Evolutionary conservation across 2,113 vertebrate genomes (phyloP), one percentile per base, ranked within the genome.

Genomic region (Percopsis transmontana): DNA sequence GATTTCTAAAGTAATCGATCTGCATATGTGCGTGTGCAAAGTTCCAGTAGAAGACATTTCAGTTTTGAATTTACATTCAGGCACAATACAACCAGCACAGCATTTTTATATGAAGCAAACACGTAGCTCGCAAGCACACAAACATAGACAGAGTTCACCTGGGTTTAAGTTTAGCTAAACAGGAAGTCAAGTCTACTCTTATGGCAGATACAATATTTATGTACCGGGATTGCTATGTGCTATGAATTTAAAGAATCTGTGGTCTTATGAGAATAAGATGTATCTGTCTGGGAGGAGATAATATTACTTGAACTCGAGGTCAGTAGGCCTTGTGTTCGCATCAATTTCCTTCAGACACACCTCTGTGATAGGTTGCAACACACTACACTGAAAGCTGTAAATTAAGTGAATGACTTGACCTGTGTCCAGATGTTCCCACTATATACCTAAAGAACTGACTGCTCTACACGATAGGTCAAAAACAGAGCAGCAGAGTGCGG

Each of bases 181-280:
- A 56, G 53, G 42, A 62, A 42, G 67, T 76, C 11, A 59, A 69
- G 70, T 85, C 81, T 87, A 78, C 80, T 80, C 79, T 74, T 64
- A 73, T 58, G 62, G 58, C 23, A 72, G 79, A 82, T 80, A 65
- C 68, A 48, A 83, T 85, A 85, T 86, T 81, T 84, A 82, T 90
- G 80, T 65, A 61, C 76, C 68, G 77, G 76, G 58, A 70, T 80
- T 63, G 70, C 48, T 66, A 45, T 60, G 70, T 71, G 72, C 44
- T 53, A 78, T 87, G 85, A 89, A 90, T 86, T 75, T 76, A 70
- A 86, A 85, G 69, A 62, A 76, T 66, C 27, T 2, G 2, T 14
- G 21, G 78, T 20, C 66, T 64, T 54, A 63, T 76, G 80, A 85
- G 76, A 73, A 41, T 62, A 52, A 61, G 51, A 76, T 82, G 70